phyloP scores from a whole-genome alignment of 2,797 vertebrate genomes.

The Cyprinella venusta region DNA sequence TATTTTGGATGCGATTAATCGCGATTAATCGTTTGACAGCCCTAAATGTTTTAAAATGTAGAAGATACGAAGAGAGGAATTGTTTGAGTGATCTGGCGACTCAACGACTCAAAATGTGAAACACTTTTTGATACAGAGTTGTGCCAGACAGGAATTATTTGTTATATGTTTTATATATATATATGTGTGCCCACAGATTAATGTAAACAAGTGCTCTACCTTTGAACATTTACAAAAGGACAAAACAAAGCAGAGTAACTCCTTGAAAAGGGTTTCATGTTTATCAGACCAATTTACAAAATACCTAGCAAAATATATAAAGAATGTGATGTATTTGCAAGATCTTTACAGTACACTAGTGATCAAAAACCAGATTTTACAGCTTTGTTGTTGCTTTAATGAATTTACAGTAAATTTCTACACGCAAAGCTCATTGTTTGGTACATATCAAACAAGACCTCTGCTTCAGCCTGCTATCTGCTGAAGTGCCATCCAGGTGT shows the following conservation, averaged over 20 bases:
- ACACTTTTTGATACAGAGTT: not conserved
- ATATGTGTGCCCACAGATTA: not conserved
- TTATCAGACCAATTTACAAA: constrained; percentile 7
- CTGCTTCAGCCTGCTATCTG: constrained; percentile 62
- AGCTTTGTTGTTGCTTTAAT: not conserved
- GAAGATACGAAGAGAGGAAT: not conserved
- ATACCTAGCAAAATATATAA: constrained; percentile 11
- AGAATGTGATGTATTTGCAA: not conserved
- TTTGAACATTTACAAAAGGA: not conserved
- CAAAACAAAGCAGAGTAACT: not conserved
- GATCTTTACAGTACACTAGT: constrained; percentile 5
- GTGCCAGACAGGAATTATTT: not conserved
- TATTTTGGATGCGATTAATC: too few relatives aligned
- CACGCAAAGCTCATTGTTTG: not conserved
- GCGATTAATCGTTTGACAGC: too few relatives aligned
- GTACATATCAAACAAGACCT: not conserved
- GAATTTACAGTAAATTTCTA: constrained; percentile 8
- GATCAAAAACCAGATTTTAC: not conserved
- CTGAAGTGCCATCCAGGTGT: constrained; percentile 70
- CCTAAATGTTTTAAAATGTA: not conserved
- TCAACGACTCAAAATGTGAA: not conserved
- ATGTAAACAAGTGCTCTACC: constrained; percentile 31
- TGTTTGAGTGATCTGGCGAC: not conserved
- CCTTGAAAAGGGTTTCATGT: not conserved
- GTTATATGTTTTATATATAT: too few relatives aligned